Evolutionary conservation across 2,113 vertebrate species (phyloP), one percentile per base, ranked within the genome.

Genomic region (Semnornis frantzii): DNA sequence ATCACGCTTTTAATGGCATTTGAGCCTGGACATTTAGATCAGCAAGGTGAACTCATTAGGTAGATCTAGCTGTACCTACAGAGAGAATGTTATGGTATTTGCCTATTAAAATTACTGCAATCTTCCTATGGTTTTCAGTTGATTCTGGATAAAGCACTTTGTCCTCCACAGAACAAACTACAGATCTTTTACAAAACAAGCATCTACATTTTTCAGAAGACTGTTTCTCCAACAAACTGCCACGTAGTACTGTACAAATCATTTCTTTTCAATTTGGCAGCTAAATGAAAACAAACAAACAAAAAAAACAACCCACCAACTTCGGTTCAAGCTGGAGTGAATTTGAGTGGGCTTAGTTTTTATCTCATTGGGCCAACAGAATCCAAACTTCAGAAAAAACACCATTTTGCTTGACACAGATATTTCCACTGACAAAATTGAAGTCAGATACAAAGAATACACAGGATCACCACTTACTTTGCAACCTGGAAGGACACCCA

Each of bases 191-290:
- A 55, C 23, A 84, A 82, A 87, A 76, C 27, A 84, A 84, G 77
- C 52, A 46, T 66, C 17, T 48, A 10, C 69, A 69, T 76, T 96
- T 94, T 86, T 93, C 74, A 82, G 69, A 60, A 81, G 15, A 60
- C 34, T 85, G 15, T 93, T 93, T 90, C 66, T 88, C 75, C 34
- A 89, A 68, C 54, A 90, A 86, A 50, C 80, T 90, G 70, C 50
- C 90, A 95, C 63, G 50, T 77, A 78, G 34, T 30, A 65, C 68
- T 30, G 3, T 15, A 27, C 31, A 44, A 92, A 85, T 57, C 33
- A 66, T 77, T 94, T 89, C 39, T 91, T 95, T 91, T 76, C 52
- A 15, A 33, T 87, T 23, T 87, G 44, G 75, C 75, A 85, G 60
- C 55, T 87, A 68, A 95, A 92, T 70, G 46, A 72, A 92, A 85